Conservation (phyloP, 2,113 vertebrate species). For the Struthio camelus region DNA sequence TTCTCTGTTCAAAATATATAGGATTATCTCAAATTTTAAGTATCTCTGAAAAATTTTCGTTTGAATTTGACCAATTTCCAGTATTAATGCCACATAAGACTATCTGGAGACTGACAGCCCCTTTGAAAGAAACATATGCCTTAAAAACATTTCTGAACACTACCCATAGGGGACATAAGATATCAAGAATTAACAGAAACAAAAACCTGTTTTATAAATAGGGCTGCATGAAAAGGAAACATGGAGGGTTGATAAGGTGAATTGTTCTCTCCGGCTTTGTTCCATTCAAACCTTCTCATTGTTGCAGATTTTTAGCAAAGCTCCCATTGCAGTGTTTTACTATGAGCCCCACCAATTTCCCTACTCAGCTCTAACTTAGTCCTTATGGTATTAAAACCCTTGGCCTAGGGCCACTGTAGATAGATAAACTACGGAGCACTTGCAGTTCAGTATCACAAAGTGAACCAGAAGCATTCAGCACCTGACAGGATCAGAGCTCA, state of each 20-base stretch:
- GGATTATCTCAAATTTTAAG: neutral
- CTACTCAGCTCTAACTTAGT: neutral
- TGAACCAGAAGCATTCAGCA: neutral
- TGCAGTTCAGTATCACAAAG: neutral
- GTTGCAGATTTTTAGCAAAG: neutral
- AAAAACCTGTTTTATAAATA: neutral
- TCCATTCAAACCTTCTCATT: neutral
- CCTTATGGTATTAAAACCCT: neutral
- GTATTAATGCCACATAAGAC: neutral
- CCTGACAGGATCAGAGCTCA: neutral
- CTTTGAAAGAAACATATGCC: neutral
- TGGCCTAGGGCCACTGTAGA: neutral
- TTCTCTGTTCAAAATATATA: neutral
- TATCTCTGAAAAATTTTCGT: neutral
- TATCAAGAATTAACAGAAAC: neutral
- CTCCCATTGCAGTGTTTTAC: neutral
- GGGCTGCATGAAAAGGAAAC: neutral
- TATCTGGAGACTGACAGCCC: neutral
- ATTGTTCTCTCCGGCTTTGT: neutral
- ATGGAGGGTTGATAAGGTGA: accelerated
- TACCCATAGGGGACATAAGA: neutral
- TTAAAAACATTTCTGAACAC: neutral
- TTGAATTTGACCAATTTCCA: neutral
- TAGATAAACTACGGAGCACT: neutral
- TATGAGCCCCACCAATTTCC: neutral